Evolutionary conservation across 2,888 invertebrate genomes (phyloP).

Genomic region (Nudaria mundana): DNA sequence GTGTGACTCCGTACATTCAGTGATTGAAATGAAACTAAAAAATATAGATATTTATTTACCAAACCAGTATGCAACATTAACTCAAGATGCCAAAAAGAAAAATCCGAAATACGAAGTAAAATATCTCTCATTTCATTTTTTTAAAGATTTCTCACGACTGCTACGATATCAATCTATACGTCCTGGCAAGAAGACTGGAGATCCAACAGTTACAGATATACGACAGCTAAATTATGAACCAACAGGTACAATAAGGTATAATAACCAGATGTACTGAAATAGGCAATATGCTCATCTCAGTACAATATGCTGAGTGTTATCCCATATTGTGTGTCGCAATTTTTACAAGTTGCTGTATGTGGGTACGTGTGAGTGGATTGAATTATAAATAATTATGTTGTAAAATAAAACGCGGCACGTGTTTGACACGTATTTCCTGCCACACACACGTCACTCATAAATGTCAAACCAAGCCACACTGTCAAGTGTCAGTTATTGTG

Average conservation of each 20-base stretch:
- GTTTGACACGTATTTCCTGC: too few relatives aligned
- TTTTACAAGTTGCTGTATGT: too few relatives aligned
- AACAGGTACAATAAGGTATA: background rate
- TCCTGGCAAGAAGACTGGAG: background rate
- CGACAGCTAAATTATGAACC: background rate
- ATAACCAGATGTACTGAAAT: too few relatives aligned
- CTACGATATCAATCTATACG: background rate
- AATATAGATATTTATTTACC: constrained; percentile 15
- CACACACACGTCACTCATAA: too few relatives aligned
- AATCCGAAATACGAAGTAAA: background rate
- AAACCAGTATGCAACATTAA: background rate
- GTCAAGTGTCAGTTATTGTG: too few relatives aligned
- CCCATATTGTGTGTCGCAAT: too few relatives aligned
- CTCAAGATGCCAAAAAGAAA: background rate
- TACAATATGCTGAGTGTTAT: too few relatives aligned
- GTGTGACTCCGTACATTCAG: constrained; percentile 39
- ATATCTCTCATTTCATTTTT: background rate
- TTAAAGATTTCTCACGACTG: background rate
- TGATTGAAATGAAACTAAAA: constrained; percentile 43
- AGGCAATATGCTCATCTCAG: too few relatives aligned
- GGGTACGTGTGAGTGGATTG: too few relatives aligned
- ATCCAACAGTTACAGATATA: background rate
- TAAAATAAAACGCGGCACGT: too few relatives aligned
- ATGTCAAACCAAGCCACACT: too few relatives aligned
- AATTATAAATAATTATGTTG: too few relatives aligned